phyloP scores from a whole-genome alignment of 1,140 invertebrate species.

The Drosophila nigrodunni region DNA sequence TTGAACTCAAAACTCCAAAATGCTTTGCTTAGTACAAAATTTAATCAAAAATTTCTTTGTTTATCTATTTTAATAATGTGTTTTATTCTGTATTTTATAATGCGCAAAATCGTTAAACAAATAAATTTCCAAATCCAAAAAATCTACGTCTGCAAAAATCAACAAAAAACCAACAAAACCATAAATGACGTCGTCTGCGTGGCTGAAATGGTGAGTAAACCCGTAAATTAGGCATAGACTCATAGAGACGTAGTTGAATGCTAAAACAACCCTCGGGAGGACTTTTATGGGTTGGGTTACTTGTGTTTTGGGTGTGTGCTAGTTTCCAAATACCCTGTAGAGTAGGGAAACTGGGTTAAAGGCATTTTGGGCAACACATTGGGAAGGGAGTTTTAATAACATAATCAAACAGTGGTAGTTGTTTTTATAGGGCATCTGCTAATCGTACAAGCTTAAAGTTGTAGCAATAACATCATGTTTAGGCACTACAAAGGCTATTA shows the following conservation, averaged over 20 bases:
- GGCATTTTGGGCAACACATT: background rate
- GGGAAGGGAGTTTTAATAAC: no score
- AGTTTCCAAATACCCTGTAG: background rate
- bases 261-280: constrained; percentile 32
- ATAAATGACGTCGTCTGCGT: constrained; percentile 23
- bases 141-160: constrained; percentile 35
- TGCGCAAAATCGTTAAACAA: constrained; percentile 6
- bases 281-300: constrained; percentile 11
- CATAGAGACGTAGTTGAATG: constrained; percentile 12
- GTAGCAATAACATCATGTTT: background rate
- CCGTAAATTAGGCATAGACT: constrained; percentile 22
- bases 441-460: background rate
- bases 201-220: constrained; percentile 36
- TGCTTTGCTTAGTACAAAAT: background rate
- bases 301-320: constrained; percentile 17
- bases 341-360: constrained; percentile 1
- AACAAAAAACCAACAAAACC: constrained; percentile 33
- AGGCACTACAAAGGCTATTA: background rate
- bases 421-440: background rate
- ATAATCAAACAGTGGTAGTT: background rate
- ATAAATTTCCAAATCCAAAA: constrained; percentile 8
- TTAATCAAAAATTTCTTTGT: constrained; percentile 4
- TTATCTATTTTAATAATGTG: constrained; percentile 8
- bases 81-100: background rate
- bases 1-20: background rate